Conservation (phyloP, 2,113 vertebrate species). For the Acanthisitta chloris region DNA sequence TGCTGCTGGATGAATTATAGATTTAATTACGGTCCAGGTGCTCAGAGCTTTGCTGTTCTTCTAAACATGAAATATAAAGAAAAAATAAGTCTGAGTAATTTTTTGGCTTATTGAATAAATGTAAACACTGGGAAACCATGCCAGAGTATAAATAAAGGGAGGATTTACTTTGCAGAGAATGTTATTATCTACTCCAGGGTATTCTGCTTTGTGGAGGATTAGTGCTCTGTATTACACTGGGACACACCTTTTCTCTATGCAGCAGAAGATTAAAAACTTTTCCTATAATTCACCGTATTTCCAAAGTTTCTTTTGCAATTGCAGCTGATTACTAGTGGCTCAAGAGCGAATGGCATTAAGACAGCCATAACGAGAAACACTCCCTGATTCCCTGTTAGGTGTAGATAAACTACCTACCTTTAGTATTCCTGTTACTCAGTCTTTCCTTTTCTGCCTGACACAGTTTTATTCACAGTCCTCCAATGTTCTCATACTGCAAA, state of each 20-base stretch:
- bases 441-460: background rate
- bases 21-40: constrained; percentile 48
- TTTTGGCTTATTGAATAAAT: constrained; percentile 30
- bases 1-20: constrained; percentile 36
- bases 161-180: constrained; percentile 1
- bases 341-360: background rate
- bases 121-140: background rate
- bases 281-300: background rate
- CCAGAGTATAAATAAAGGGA: constrained; percentile 37
- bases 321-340: background rate
- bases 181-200: background rate
- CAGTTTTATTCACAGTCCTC: background rate
- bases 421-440: background rate
- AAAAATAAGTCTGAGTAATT: constrained; percentile 39
- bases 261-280: background rate
- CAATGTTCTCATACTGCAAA: background rate
- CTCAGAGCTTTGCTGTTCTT: constrained; percentile 27
- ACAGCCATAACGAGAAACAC: background rate
- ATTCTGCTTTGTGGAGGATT: constrained; percentile 8
- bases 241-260: background rate
- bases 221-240: background rate
- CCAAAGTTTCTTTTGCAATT: constrained; percentile 18
- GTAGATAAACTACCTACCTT: background rate
- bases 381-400: background rate
- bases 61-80: background rate